Conservation (phyloP, 2,888 invertebrate genomes). For the Nebria salina region DNA sequence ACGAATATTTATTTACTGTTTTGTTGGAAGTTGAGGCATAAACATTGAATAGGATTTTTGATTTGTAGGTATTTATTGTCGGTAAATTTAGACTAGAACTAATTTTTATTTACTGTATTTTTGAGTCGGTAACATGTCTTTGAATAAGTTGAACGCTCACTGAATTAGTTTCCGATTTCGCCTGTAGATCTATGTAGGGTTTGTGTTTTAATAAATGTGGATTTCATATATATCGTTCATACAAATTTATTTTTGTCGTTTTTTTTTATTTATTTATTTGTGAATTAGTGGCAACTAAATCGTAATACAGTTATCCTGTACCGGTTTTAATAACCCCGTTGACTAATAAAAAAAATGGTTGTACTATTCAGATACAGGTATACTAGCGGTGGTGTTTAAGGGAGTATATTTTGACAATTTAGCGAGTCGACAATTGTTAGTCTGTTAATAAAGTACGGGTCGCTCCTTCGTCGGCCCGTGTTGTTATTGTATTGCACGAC, state of each 20-base stretch:
- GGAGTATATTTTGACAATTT: background rate
- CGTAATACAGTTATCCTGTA: too few relatives aligned
- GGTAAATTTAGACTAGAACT: background rate
- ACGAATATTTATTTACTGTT: background rate
- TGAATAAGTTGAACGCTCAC: background rate
- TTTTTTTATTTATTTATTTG: too few relatives aligned
- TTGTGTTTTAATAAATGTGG: too few relatives aligned
- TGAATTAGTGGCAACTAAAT: too few relatives aligned
- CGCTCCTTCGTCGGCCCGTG: background rate
- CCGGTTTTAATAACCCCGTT: too few relatives aligned
- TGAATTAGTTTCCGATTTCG: too few relatives aligned
- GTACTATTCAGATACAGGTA: background rate
- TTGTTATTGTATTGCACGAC: background rate
- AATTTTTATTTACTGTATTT: background rate
- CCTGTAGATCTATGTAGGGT: too few relatives aligned
- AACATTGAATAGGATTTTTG: background rate
- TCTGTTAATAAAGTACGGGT: background rate
- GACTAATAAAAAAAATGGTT: background rate
- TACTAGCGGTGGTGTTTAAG: background rate
- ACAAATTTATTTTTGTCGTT: too few relatives aligned
- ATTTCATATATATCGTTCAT: too few relatives aligned
- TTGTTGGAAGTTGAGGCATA: background rate
- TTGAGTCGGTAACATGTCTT: background rate
- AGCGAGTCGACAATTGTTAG: background rate
- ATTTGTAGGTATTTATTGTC: background rate